Evolutionary conservation across 2,113 vertebrate species (phyloP), one percentile per base, ranked within the genome.

Genomic region (Speoplatyrhinus poulsoni): DNA sequence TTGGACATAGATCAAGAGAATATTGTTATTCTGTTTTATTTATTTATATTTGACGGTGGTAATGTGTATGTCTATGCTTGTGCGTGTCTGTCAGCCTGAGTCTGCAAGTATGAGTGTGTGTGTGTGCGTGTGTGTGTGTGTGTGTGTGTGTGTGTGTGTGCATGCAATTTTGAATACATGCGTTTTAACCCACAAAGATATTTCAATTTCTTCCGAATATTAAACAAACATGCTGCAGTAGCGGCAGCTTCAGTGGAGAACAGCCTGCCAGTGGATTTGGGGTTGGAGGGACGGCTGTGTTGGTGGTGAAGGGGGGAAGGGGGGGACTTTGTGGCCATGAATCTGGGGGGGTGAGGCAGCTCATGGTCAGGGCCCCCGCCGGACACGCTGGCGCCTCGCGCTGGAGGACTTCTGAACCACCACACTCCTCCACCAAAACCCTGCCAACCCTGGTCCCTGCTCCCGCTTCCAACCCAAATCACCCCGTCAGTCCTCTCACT

Each of bases 361-460:
- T 92, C 90, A 91, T 92, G 92, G 91, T 92, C 93, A 92, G 91
- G 89, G 91, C 91, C 91, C 91, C 91, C 89, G 87, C 90, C 85
- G 92, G 92, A 92, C 92, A 92, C 92, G 90, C 87, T 92, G 94
- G 94, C 94, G 94, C 94, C 94, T 94, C 93, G 83, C 82, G 88
- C 92, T 94, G 91, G 92, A 94, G 93, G 92, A 93, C 94, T 94
- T 94, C 93, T 92, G 94, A 95, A 93, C 92, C 93, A 93, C 94
- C 94, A 93, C 94, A 94, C 91, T 91, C 90, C 91, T 93, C 91
- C 93, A 89, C 89, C 88, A 87, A 86, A 87, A 81, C 88, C 89
- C 84, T 91, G 93, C 92, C 91, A 93, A 88, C 90, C 85, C 91
- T 75, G 76, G 83, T 91, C 87, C 74, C 77, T 76, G 75, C 82